phyloP scores from a whole-genome alignment of 2,113 vertebrate species.

The Maccullochella peelii region DNA sequence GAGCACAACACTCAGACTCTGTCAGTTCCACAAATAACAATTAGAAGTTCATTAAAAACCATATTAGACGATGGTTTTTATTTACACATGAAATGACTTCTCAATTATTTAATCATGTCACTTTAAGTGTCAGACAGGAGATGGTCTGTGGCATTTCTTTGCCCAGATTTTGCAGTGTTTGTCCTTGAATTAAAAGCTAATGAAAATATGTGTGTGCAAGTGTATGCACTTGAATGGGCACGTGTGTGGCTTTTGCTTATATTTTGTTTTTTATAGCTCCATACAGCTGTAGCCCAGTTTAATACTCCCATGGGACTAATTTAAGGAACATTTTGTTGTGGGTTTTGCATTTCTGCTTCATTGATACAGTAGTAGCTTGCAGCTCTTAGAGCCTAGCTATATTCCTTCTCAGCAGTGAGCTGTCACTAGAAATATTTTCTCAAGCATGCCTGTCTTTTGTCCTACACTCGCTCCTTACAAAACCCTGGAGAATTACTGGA shows the following conservation, averaged over 20 bases:
- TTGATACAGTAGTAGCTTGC: conserved; percentile 30
- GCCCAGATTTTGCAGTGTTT: conserved; percentile 1
- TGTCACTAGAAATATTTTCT: conserved; percentile 59
- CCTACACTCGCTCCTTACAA: conserved; percentile 32
- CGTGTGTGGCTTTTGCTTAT: conserved; percentile 25
- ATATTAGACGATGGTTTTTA: conserved; percentile 7
- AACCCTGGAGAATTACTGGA: conserved; percentile 55
- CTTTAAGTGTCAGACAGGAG: conserved; percentile 28
- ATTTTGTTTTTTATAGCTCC: neutral
- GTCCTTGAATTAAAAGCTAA: conserved; percentile 13
- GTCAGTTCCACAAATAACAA: conserved; percentile 51
- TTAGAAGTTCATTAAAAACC: conserved; percentile 63
- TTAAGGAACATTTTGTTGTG: conserved; percentile 59
- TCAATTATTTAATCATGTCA: conserved; percentile 19
- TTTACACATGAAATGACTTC: conserved; percentile 32
- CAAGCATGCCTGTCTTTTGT: conserved; percentile 40
- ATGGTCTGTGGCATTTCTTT: neutral
- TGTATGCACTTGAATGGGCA: neutral
- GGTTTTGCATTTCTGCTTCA: conserved; percentile 58
- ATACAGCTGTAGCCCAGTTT: conserved; percentile 52
- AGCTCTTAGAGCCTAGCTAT: conserved; percentile 29
- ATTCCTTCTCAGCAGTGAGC: conserved; percentile 44
- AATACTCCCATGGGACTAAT: conserved; percentile 52
- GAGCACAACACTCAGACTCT: conserved; percentile 51
- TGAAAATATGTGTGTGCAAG: neutral